Evolutionary conservation across 2,797 vertebrate species (phyloP).

Genomic region (Jordanella pulchra): DNA sequence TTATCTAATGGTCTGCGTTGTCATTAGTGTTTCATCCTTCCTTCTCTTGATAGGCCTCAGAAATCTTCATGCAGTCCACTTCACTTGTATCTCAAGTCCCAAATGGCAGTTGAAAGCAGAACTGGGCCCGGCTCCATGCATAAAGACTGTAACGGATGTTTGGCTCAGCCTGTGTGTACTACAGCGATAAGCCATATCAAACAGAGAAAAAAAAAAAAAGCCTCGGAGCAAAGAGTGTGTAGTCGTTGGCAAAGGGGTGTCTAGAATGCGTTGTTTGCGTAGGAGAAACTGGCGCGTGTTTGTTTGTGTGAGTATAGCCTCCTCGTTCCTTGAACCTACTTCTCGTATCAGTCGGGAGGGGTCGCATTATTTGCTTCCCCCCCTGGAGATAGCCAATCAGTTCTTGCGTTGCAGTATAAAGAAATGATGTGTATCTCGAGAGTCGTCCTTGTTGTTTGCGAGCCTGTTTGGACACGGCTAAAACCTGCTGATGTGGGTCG

Average conservation of each 20-base stretch:
- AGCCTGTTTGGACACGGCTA: conserved; percentile 63
- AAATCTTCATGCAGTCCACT: conserved; percentile 71
- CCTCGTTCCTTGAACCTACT: conserved; percentile 64
- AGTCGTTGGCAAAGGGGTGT: conserved; percentile 61
- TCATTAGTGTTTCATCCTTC: conserved; percentile 62
- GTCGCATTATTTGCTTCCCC: conserved; percentile 49
- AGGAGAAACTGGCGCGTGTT: conserved; percentile 18
- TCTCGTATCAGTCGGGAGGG: conserved; percentile 68
- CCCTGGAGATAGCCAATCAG: conserved; percentile 83
- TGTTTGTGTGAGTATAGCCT: conserved; percentile 39
- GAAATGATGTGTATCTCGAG: conserved; percentile 65
- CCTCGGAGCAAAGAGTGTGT: conserved; percentile 58
- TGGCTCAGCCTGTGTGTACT: conserved; percentile 41
- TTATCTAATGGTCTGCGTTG: conserved; percentile 38
- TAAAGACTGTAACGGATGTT: conserved; percentile 27
- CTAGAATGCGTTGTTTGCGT: conserved; percentile 58
- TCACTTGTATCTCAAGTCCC: conserved; percentile 62
- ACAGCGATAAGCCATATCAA: conserved; percentile 78
- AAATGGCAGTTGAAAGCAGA: conserved; percentile 64
- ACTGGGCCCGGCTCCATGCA: conserved; percentile 38
- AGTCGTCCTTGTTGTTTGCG: conserved; percentile 67
- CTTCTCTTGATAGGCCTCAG: conserved; percentile 60
- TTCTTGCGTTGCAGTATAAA: conserved; percentile 85
- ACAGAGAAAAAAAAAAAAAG: conserved; percentile 54
- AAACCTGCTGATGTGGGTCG: conserved; percentile 58